phyloP scores from a whole-genome alignment of 2,888 invertebrate genomes.

The Apoda limacodes region DNA sequence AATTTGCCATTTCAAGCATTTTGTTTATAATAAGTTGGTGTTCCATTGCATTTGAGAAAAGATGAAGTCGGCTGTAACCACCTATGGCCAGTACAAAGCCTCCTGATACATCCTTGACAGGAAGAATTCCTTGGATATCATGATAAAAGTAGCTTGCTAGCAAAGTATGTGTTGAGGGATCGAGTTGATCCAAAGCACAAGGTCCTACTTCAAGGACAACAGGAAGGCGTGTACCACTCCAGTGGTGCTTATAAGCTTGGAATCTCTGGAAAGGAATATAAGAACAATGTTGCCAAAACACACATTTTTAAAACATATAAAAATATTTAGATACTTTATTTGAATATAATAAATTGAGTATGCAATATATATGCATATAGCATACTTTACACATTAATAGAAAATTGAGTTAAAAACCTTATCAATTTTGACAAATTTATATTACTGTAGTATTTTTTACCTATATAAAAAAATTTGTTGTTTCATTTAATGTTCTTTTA shows the following conservation, averaged over 20 bases:
- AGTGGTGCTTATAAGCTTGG: conserved; percentile 94
- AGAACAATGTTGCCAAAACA: too few relatives aligned
- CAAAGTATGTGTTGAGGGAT: conserved; percentile 85
- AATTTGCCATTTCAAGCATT: conserved; percentile 84
- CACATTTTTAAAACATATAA: too few relatives aligned
- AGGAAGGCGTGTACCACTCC: conserved; percentile 93
- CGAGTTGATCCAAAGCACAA: conserved; percentile 91
- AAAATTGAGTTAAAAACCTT: not conserved
- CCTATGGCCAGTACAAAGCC: conserved; percentile 93
- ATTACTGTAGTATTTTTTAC: conserved; percentile 4
- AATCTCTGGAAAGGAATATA: too few relatives aligned
- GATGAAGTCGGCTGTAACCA: conserved; percentile 90
- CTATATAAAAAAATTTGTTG: too few relatives aligned
- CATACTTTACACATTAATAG: not conserved
- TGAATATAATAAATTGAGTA: too few relatives aligned
- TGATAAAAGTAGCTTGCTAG: conserved; percentile 73
- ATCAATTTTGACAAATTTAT: conserved; percentile 10
- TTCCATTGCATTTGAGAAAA: conserved; percentile 85
- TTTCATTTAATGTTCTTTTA: too few relatives aligned
- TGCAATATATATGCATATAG: not conserved
- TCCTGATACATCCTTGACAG: conserved; percentile 90
- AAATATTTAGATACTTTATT: too few relatives aligned
- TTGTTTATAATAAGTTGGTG: conserved; percentile 89
- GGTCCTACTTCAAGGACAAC: conserved; percentile 93
- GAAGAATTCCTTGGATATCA: conserved; percentile 62